Evolutionary conservation across 2,797 vertebrate genomes (phyloP).

Genomic region (Crotalus adamanteus): DNA sequence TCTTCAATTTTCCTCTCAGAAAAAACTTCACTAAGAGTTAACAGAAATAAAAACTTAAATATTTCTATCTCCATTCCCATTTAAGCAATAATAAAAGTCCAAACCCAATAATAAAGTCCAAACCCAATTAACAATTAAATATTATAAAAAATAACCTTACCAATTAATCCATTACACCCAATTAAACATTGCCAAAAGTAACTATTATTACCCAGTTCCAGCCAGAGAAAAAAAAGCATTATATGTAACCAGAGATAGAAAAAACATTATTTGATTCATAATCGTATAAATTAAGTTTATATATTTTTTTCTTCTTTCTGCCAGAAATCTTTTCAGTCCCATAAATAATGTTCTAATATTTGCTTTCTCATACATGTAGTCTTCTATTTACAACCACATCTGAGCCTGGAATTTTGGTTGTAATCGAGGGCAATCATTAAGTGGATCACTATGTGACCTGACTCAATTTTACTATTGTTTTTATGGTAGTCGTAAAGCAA

Average conservation of each 20-base stretch:
- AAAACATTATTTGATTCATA: neutral
- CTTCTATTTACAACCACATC: neutral
- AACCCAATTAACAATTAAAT: neutral
- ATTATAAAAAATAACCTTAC: neutral
- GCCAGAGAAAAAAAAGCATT: neutral
- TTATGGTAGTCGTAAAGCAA: neutral
- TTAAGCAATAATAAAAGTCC: neutral
- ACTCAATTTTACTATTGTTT: neutral
- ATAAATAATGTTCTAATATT: neutral
- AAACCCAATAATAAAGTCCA: neutral
- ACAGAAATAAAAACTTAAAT: neutral
- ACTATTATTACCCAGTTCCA: neutral
- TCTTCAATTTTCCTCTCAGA: neutral
- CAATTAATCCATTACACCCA: neutral
- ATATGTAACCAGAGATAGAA: neutral
- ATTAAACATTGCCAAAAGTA: neutral
- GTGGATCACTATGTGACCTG: neutral
- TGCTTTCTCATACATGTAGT: neutral
- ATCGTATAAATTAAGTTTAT: neutral
- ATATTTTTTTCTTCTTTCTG: neutral
- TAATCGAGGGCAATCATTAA: neutral
- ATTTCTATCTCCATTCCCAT: neutral
- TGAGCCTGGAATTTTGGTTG: neutral
- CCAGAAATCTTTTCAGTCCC: neutral
- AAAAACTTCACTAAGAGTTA: neutral